These are phyloP conservation scores for Tricholaema leucomelas DNA, from an alignment of 2,113 vertebrate genomes.

Conservation along the genomic window DNA sequence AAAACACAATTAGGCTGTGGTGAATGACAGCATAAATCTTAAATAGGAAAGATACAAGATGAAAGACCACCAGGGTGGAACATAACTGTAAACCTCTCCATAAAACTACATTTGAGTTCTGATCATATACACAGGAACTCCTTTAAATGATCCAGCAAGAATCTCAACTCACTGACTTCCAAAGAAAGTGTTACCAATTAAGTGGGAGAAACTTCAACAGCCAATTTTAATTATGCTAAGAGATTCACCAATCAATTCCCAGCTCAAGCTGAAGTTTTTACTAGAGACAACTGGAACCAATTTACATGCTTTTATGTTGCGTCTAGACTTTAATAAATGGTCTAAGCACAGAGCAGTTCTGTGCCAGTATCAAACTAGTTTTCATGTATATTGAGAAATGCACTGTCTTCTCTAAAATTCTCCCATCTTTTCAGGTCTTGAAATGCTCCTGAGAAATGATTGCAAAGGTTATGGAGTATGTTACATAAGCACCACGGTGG, in stretches of 20 bases:
- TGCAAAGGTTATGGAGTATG: not conserved
- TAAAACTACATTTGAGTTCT: conserved; percentile 81
- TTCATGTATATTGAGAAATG: conserved; percentile 57
- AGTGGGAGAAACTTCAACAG: conserved; percentile 81
- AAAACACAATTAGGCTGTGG: conserved; percentile 84
- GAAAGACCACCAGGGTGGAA: conserved; percentile 83
- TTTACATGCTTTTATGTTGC: conserved; percentile 94
- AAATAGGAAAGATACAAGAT: conserved; percentile 79
- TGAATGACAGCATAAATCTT: conserved; percentile 84
- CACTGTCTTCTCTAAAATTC: conserved; percentile 36
- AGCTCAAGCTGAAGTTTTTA: conserved; percentile 81
- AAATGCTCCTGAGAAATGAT: not conserved
- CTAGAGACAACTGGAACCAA: conserved; percentile 87
- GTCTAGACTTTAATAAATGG: conserved; percentile 98
- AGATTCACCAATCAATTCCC: conserved; percentile 82
- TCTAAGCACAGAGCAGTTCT: conserved; percentile 81
- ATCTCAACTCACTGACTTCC: conserved; percentile 71
- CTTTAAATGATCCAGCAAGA: conserved; percentile 81
- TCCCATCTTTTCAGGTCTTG: conserved; percentile 9
- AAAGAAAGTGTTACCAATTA: conserved; percentile 85
- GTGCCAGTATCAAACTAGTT: conserved; percentile 80
- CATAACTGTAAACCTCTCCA: conserved; percentile 80
- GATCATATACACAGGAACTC: conserved; percentile 79
- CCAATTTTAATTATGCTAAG: conserved; percentile 80
- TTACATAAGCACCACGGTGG: not conserved